phyloP scores from a whole-genome alignment of 2,113 vertebrate genomes.

The Climacteris rufus region DNA sequence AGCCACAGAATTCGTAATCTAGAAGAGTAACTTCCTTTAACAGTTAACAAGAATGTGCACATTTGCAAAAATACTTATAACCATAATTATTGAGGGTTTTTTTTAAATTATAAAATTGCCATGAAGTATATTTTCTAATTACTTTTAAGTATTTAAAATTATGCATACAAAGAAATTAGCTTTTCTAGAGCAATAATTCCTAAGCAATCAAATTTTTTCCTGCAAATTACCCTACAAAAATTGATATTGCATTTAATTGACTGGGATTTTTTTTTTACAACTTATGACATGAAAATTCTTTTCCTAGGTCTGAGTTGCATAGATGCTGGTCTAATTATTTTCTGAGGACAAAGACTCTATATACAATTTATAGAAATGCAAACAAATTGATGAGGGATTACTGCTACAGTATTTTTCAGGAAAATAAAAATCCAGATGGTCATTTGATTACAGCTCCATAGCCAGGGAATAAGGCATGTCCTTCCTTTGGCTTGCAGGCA shows the following conservation, averaged over 20 bases:
- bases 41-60: neutral
- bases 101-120: neutral
- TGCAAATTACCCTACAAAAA: neutral
- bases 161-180: neutral
- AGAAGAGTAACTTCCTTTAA: neutral
- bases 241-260: neutral
- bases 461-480: neutral
- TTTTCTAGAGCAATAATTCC: constrained; percentile 1
- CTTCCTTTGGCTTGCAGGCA: neutral
- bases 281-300: neutral
- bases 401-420: neutral
- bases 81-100: neutral
- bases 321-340: neutral
- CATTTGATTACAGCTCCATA: neutral
- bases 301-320: neutral
- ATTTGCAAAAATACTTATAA: neutral
- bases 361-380: neutral
- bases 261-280: neutral
- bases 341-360: neutral
- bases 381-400: neutral
- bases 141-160: constrained; percentile 15
- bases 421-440: neutral
- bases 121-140: constrained; percentile 23
- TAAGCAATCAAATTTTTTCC: neutral
- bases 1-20: neutral